phyloP scores from a whole-genome alignment of 2,113 vertebrate species.

The Rhinopomastus cyanomelas region DNA sequence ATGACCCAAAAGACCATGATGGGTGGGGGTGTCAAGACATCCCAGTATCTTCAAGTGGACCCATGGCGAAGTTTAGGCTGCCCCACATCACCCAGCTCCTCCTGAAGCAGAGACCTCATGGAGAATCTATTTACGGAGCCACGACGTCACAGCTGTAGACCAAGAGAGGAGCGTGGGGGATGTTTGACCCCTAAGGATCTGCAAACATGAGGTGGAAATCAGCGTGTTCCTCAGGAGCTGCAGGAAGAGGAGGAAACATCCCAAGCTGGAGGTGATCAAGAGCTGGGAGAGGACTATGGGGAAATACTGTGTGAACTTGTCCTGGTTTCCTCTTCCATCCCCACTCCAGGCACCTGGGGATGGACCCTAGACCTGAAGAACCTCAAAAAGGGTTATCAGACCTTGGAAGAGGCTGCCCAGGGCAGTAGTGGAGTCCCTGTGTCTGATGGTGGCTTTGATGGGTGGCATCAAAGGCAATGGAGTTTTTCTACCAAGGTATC shows the following conservation, averaged over 20 bases:
- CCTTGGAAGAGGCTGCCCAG: too few relatives aligned
- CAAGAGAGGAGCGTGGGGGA: too few relatives aligned
- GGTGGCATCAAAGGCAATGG: not conserved
- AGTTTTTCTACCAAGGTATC: accelerated
- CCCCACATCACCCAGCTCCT: not conserved
- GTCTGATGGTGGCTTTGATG: not conserved
- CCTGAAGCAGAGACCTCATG: not conserved
- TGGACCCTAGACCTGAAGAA: not conserved
- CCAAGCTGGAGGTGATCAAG: accelerated
- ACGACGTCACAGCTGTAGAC: not conserved
- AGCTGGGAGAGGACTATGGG: not conserved
- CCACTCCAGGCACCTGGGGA: not conserved
- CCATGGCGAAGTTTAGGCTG: not conserved
- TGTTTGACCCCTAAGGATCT: too few relatives aligned
- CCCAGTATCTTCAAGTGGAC: not conserved
- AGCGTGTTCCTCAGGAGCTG: accelerated
- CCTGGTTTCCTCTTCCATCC: not conserved
- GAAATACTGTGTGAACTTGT: not conserved
- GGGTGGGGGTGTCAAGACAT: too few relatives aligned
- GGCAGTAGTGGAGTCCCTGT: too few relatives aligned
- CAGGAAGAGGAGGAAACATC: accelerated
- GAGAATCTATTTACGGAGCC: not conserved
- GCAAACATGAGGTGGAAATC: not conserved
- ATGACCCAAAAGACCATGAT: not conserved
- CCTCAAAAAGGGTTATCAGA: too few relatives aligned